Conservation (phyloP, 1,140 invertebrate species). For the Acromyrmex heyeri region DNA sequence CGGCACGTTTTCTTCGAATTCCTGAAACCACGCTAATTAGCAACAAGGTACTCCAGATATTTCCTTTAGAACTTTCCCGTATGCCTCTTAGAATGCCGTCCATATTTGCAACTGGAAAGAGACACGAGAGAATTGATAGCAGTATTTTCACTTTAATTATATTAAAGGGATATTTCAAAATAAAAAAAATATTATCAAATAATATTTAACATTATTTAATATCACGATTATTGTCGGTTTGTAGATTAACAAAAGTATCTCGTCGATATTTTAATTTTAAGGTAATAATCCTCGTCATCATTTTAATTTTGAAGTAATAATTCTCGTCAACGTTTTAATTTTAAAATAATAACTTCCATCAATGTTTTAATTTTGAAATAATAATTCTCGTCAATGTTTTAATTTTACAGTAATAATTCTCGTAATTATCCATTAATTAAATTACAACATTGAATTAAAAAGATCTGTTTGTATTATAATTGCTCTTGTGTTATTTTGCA, state of each 20-base stretch:
- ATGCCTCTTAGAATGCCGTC: not conserved
- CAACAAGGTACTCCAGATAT: slow-evolving; percentile 1
- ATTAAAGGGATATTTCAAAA: not conserved
- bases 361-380: slow-evolving; percentile 2
- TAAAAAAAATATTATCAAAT: not conserved
- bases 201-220: not conserved
- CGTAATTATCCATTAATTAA: not conserved
- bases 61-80: not conserved
- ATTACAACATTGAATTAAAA: not conserved
- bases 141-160: not conserved
- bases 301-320: slow-evolving; percentile 22
- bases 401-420: slow-evolving; percentile 15
- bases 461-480: not conserved
- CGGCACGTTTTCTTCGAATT: slow-evolving; percentile 6
- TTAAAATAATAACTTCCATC: not conserved
- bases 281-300: not conserved
- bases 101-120: not conserved
- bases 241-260: not conserved
- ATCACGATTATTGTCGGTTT: not conserved
- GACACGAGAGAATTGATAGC: not conserved
- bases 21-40: slow-evolving; percentile 28
- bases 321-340: not conserved
- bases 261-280: slow-evolving; percentile 1
- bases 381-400: slow-evolving; percentile 10
- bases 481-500: not conserved